A percentile compares a stretch with the other conserved stretches of the same genome.
These are phyloP conservation scores for Holcopasites calliopsidis DNA, from an alignment of 1,140 invertebrate genomes.

Conservation along the genomic window DNA sequence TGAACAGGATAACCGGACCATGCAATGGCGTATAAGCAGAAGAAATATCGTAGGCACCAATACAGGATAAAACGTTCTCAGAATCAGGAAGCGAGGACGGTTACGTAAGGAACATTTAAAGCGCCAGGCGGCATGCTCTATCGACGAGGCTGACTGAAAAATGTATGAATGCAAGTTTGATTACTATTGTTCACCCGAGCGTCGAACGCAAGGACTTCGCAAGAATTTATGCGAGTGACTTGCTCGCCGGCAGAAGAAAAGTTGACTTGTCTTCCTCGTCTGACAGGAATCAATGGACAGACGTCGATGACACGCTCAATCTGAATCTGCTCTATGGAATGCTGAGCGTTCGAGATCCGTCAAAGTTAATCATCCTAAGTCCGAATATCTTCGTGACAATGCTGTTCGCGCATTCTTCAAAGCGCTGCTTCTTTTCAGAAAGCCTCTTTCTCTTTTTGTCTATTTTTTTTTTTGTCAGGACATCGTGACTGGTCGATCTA, in stretches of 20 bases:
- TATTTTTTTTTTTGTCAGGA: too few species aligned
- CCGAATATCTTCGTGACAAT: slow-evolving; percentile 7
- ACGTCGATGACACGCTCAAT: slow-evolving; percentile 36
- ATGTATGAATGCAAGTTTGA: slow-evolving; percentile 30
- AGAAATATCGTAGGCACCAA: too few species aligned
- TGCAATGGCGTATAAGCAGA: too few species aligned
- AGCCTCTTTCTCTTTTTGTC: not conserved
- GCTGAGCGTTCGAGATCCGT: slow-evolving; percentile 26
- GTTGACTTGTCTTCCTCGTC: slow-evolving; percentile 36
- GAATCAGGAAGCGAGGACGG: not conserved
- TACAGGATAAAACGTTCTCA: not conserved
- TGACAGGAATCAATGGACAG: slow-evolving; percentile 44
- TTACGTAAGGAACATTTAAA: not conserved
- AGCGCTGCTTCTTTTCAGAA: not conserved
- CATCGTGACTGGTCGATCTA: too few species aligned
- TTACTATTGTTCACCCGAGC: not conserved
- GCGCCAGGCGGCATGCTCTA: too few species aligned
- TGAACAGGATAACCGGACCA: too few species aligned
- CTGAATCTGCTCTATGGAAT: slow-evolving; percentile 7
- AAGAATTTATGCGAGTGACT: slow-evolving; percentile 43
- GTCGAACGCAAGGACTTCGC: not conserved
- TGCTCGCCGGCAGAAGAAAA: slow-evolving; percentile 25
- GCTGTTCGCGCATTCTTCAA: not conserved
- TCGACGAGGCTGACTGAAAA: too few species aligned
- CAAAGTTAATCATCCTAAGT: slow-evolving; percentile 24